Conservation (phyloP, 1,140 invertebrate genomes). For the Maniola jurtina region DNA sequence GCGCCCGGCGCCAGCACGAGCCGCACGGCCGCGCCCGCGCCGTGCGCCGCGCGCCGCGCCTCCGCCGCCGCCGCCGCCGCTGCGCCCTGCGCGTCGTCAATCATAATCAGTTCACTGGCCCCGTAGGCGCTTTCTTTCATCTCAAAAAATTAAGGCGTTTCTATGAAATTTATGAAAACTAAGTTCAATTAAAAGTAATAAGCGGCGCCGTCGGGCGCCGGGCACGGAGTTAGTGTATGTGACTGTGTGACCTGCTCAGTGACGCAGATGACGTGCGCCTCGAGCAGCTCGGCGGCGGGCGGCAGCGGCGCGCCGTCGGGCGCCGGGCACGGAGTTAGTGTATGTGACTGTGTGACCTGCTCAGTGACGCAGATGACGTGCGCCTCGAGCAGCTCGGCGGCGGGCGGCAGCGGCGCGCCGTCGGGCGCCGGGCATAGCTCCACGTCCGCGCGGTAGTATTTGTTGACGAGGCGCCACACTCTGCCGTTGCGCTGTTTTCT, state of each 20-base stretch:
- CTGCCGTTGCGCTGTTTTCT: constrained; percentile 30
- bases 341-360: too few species aligned
- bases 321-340: too few species aligned
- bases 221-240: too few species aligned
- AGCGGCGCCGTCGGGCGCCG: too few species aligned
- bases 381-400: constrained; percentile 33
- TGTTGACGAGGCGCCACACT: neutral
- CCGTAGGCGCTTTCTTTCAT: too few species aligned
- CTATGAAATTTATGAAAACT: too few species aligned
- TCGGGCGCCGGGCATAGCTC: constrained; percentile 42
- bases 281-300: constrained; percentile 40
- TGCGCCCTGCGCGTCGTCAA: neutral
- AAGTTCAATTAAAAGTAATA: too few species aligned
- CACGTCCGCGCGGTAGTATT: constrained; percentile 23
- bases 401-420: constrained; percentile 45
- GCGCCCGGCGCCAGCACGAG: constrained; percentile 28
- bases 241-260: constrained; percentile 19
- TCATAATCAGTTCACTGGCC: too few species aligned
- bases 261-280: constrained; percentile 28
- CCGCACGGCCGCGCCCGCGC: constrained; percentile 14
- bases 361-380: constrained; percentile 30
- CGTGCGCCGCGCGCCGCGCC: constrained; percentile 21
- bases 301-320: constrained; percentile 42
- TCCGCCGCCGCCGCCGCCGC: constrained; percentile 16
- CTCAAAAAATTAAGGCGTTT: too few species aligned